These are phyloP conservation scores for Tanypteryx hageni DNA, from an alignment of 2,888 invertebrate species.

Conservation along the genomic window DNA sequence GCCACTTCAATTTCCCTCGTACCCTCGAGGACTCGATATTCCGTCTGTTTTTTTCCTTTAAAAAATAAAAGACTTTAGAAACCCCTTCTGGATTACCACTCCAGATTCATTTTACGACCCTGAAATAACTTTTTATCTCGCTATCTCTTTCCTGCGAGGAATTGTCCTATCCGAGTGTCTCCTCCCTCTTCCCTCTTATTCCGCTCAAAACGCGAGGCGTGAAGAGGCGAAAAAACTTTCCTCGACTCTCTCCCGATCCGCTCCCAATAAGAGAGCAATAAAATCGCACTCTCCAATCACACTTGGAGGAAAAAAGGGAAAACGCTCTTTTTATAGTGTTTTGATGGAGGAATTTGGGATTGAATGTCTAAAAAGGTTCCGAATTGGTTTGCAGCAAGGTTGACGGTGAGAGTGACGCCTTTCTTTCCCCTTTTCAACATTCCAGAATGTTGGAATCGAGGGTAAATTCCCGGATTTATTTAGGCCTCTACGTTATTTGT, in stretches of 20 bases:
- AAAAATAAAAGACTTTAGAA: too few species aligned
- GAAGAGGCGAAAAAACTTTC: too few species aligned
- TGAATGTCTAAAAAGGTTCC: neutral
- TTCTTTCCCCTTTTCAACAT: too few species aligned
- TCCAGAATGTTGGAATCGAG: too few species aligned
- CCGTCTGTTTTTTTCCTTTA: neutral
- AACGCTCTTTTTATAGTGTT: neutral
- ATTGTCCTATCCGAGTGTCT: neutral
- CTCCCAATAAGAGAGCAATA: neutral
- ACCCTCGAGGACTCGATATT: neutral
- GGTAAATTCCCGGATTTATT: too few species aligned
- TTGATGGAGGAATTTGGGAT: neutral
- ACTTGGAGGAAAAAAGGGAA: neutral
- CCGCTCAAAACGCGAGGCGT: too few species aligned
- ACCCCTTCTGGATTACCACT: neutral
- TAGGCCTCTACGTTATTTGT: too few species aligned
- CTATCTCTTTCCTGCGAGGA: neutral
- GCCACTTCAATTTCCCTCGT: neutral
- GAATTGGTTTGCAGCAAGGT: neutral
- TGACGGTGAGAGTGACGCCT: too few species aligned
- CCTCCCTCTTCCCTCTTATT: too few species aligned
- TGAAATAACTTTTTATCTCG: neutral
- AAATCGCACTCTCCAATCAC: neutral
- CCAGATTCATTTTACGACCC: slow-evolving; percentile 7
- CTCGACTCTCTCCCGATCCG: neutral